Evolutionary conservation across 2,797 vertebrate genomes (phyloP).

Genomic region (Cyprinella venusta): DNA sequence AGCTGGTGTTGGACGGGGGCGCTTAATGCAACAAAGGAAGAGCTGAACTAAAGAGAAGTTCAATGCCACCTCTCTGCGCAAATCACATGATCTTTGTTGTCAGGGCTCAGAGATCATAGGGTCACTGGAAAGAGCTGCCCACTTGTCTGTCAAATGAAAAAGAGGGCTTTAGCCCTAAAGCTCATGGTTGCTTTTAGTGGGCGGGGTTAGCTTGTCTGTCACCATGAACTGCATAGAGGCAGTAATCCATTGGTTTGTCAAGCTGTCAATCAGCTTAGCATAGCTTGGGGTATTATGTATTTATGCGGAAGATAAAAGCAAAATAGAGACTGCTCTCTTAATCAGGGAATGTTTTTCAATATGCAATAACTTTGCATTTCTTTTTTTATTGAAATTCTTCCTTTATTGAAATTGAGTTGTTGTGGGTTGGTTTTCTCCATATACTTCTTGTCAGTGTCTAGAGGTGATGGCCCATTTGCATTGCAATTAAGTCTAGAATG

Average conservation of each 20-base stretch:
- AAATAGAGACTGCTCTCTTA: conserved; percentile 29
- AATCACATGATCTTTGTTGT: conserved; percentile 68
- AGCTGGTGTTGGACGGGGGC: conserved; percentile 16
- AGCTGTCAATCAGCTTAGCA: conserved; percentile 73
- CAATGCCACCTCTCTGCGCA: conserved; percentile 48
- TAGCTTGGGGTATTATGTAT: conserved; percentile 65
- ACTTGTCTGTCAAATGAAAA: conserved; percentile 79
- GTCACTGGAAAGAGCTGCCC: conserved; percentile 74
- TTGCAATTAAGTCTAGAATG: conserved; percentile 25
- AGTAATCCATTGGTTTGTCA: conserved; percentile 75
- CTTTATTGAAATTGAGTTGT: conserved; percentile 31
- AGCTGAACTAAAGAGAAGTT: conserved; percentile 51
- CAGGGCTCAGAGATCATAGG: conserved; percentile 67
- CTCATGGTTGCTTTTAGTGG: conserved; percentile 67
- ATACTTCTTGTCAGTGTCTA: background rate
- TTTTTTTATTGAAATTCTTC: background rate
- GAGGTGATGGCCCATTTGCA: conserved; percentile 38
- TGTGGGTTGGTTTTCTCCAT: conserved; percentile 1
- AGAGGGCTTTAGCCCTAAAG: conserved; percentile 63
- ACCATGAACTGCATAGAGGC: conserved; percentile 68
- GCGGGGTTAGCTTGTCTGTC: conserved; percentile 72
- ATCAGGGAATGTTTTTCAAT: conserved; percentile 33
- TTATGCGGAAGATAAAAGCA: conserved; percentile 63
- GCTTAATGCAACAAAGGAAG: conserved; percentile 35
- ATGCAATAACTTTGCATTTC: conserved; percentile 15